phyloP scores from a whole-genome alignment of 2,113 vertebrate genomes.

The Pungitius pungitius region DNA sequence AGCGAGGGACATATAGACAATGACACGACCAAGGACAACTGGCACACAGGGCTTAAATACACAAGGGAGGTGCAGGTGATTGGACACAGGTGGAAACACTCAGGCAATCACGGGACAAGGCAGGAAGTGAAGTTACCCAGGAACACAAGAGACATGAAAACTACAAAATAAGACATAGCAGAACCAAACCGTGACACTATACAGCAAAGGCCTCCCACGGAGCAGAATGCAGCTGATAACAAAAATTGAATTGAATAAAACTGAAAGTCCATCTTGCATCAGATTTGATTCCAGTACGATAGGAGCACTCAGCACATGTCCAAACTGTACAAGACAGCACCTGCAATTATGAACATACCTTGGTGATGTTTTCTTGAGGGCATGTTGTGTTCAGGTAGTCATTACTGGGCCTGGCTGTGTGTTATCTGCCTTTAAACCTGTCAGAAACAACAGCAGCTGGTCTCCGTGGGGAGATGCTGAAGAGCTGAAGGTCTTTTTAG shows the following conservation, averaged over 20 bases:
- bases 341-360: conserved; percentile 65
- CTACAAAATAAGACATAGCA: no score
- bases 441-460: conserved; percentile 28
- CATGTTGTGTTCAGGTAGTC: conserved; percentile 52
- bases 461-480: conserved; percentile 34
- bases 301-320: conserved; percentile 19
- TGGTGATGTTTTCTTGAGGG: conserved; percentile 28
- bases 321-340: conserved; percentile 45
- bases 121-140: no score
- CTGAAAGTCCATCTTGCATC: background rate
- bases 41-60: no score
- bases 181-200: background rate
- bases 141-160: no score
- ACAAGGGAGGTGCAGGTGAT: no score
- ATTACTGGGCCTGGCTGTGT: conserved; percentile 43
- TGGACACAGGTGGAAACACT: no score
- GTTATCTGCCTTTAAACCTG: conserved; percentile 54
- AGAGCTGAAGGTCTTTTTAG: conserved; percentile 22
- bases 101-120: no score
- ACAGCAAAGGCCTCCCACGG: background rate
- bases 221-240: background rate
- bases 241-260: background rate
- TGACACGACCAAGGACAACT: no score
- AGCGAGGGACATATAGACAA: no score
- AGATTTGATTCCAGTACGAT: background rate